phyloP scores from a whole-genome alignment of 2,113 vertebrate genomes.

The Nesoenas mayeri region DNA sequence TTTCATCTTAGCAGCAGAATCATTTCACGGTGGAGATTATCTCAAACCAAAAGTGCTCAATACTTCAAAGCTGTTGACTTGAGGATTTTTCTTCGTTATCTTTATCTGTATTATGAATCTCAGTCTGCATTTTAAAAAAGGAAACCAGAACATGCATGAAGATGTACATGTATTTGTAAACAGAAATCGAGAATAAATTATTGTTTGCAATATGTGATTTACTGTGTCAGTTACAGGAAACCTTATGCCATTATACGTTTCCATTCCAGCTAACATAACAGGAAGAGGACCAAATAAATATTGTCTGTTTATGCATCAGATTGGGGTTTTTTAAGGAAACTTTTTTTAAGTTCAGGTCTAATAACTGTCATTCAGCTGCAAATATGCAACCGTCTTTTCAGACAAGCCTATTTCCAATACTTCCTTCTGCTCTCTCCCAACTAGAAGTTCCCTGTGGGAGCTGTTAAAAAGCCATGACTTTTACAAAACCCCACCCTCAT shows the following conservation, averaged over 20 bases:
- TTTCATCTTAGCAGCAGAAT: background rate
- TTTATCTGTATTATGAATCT: background rate
- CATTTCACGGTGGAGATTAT: background rate
- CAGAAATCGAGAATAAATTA: background rate
- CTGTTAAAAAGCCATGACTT: background rate
- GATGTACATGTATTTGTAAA: background rate
- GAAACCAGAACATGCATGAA: background rate
- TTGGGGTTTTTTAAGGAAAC: background rate
- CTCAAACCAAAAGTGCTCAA: background rate
- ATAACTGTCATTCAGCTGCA: background rate
- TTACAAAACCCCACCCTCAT: rapidly evolving
- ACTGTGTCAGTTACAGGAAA: background rate
- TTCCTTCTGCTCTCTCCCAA: background rate
- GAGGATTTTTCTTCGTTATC: background rate
- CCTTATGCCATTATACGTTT: background rate
- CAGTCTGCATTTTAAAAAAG: background rate
- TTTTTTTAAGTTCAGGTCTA: background rate
- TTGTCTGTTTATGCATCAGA: background rate
- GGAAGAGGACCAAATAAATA: background rate
- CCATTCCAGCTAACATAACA: background rate
- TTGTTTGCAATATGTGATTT: background rate
- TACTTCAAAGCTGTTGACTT: background rate
- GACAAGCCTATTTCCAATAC: background rate
- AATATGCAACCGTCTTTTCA: background rate
- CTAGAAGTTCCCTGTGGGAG: background rate